Evolutionary conservation across 2,888 invertebrate species (phyloP).

Genomic region (Scaptomyza tumidula): DNA sequence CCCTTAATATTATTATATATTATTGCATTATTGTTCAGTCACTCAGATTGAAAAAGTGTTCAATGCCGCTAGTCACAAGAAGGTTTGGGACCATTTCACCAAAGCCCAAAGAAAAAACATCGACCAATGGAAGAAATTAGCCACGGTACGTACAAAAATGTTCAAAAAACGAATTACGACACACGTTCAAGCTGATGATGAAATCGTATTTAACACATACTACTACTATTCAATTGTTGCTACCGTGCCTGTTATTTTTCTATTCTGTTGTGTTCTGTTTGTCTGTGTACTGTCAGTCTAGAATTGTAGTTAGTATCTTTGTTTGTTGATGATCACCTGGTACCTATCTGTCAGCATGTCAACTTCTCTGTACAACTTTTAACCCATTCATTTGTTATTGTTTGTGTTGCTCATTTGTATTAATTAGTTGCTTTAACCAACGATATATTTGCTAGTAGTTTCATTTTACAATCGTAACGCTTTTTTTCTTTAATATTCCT

Average conservation of each 20-base stretch:
- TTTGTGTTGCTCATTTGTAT: slow-evolving; percentile 18
- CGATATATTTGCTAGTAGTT: slow-evolving; percentile 8
- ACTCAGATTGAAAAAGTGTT: slow-evolving; percentile 99
- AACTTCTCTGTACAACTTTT: background rate
- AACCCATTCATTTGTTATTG: slow-evolving; percentile 21
- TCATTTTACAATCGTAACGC: background rate
- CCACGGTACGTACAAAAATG: slow-evolving; percentile 90
- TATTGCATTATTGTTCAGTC: slow-evolving; percentile 89
- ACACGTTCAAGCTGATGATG: slow-evolving; percentile 56
- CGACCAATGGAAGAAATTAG: slow-evolving; percentile 98
- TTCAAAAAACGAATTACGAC: slow-evolving; percentile 67
- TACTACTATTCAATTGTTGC: slow-evolving; percentile 28
- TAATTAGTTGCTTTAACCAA: slow-evolving; percentile 15
- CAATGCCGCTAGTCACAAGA: slow-evolving; percentile 97
- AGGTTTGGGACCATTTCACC: slow-evolving; percentile 99
- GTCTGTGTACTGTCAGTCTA: slow-evolving; percentile 12
- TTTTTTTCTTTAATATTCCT: background rate
- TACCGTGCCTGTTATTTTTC: slow-evolving; percentile 28
- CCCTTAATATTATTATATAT: slow-evolving; percentile 83
- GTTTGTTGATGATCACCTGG: slow-evolving; percentile 19
- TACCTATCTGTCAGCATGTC: slow-evolving; percentile 42
- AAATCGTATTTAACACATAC: slow-evolving; percentile 42
- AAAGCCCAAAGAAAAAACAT: slow-evolving; percentile 99
- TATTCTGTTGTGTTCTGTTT: slow-evolving; percentile 1
- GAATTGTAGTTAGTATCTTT: slow-evolving; percentile 17